A percentile compares a stretch with the other conserved stretches of the same genome.
phyloP scores from a whole-genome alignment of 2,888 invertebrate species.

The Nesidiocoris tenuis region DNA sequence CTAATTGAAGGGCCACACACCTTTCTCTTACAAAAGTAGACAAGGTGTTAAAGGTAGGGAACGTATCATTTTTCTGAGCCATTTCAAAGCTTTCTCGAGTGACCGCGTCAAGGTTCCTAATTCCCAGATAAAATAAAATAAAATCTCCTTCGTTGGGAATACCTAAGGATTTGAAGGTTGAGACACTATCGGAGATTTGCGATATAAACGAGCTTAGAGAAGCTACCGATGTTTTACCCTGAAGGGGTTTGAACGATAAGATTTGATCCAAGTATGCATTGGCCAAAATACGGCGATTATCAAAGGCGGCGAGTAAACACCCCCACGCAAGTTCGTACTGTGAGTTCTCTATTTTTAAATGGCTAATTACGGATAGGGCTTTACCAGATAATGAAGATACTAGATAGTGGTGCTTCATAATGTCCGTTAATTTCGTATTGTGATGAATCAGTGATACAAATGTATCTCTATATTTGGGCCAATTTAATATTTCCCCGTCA shows the following conservation, averaged over 20 bases:
- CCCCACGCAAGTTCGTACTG: not conserved
- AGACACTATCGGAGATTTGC: not conserved
- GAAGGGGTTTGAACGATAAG: not conserved
- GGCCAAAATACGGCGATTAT: not conserved
- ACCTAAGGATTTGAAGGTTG: not conserved
- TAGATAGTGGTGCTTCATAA: not conserved
- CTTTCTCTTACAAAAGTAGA: not conserved
- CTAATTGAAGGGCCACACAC: not conserved
- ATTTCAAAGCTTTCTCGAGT: constrained; percentile 4
- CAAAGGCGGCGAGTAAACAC: not conserved
- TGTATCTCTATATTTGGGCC: not conserved
- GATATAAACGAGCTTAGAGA: not conserved
- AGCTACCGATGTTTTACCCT: not conserved
- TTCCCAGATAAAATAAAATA: not conserved
- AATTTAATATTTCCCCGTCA: not conserved
- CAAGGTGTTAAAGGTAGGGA: constrained; percentile 1
- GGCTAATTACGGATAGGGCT: not conserved
- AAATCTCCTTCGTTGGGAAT: not conserved
- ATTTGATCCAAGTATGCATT: not conserved
- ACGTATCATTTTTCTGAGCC: not conserved
- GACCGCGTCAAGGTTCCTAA: not conserved
- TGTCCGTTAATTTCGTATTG: not conserved
- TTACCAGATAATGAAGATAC: not conserved
- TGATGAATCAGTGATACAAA: not conserved
- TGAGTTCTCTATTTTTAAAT: not conserved